A percentile compares a stretch with the other conserved stretches of the same genome.
Evolutionary conservation across 2,797 vertebrate genomes (phyloP).

Genomic region (Neoniphon sammara): DNA sequence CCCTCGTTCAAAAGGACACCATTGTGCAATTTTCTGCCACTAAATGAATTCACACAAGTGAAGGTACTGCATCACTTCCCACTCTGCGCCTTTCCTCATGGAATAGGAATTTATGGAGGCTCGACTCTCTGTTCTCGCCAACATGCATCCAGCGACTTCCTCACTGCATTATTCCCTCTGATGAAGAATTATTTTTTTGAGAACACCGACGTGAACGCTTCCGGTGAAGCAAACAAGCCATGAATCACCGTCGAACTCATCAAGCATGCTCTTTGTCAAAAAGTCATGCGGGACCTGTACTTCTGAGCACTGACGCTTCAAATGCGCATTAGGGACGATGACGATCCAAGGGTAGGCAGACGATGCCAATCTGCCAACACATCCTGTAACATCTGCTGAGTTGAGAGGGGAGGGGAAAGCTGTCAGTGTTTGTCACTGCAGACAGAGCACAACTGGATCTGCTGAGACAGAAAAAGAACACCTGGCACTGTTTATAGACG

Average conservation of each 20-base stretch:
- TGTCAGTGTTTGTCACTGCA: slow-evolving; percentile 63
- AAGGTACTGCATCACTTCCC: slow-evolving; percentile 70
- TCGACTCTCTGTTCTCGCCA: slow-evolving; percentile 11
- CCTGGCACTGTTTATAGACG: slow-evolving; percentile 62
- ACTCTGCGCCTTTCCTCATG: slow-evolving; percentile 54
- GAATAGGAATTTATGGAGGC: slow-evolving; percentile 55
- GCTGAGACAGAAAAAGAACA: slow-evolving; percentile 70
- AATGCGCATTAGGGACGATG: slow-evolving; percentile 26
- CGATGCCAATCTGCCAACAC: slow-evolving; percentile 53
- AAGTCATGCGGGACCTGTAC: slow-evolving; percentile 36
- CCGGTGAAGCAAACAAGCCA: slow-evolving; percentile 19
- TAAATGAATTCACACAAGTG: slow-evolving; percentile 56
- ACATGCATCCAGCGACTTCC: slow-evolving; percentile 27
- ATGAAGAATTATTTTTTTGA: slow-evolving; percentile 26
- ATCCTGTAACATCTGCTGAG: slow-evolving; percentile 61
- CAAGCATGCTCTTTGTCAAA: slow-evolving; percentile 57
- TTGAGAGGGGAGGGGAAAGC: slow-evolving; percentile 4
- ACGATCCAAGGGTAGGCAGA: slow-evolving; percentile 45
- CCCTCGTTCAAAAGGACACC: slow-evolving; percentile 56
- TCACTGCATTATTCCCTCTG: slow-evolving; percentile 45
- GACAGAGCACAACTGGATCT: slow-evolving; percentile 52
- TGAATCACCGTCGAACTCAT: slow-evolving; percentile 45
- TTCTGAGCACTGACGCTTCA: slow-evolving; percentile 28
- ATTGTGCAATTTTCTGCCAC: slow-evolving; percentile 64
- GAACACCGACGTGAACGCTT: slow-evolving; percentile 43